phyloP scores from a whole-genome alignment of 1,140 invertebrate genomes.

The Polyergus mexicanus region DNA sequence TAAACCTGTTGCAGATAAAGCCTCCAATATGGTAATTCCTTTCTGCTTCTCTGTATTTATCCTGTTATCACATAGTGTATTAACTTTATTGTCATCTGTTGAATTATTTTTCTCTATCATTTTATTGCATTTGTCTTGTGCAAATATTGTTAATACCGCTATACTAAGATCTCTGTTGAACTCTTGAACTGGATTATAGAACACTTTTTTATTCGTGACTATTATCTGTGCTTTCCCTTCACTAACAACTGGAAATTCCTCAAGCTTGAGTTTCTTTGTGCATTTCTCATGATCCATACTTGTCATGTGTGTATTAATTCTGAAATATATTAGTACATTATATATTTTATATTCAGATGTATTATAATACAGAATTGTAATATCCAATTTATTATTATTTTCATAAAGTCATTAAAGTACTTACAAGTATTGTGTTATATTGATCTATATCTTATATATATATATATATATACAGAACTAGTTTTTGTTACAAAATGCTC shows the following conservation, averaged over 20 bases:
- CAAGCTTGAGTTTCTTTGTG: constrained; percentile 62
- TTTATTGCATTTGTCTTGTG: constrained; percentile 74
- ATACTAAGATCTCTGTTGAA: constrained; percentile 96
- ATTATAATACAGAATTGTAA: not conserved
- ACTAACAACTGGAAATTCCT: constrained; percentile 79
- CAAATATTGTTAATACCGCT: constrained; percentile 84
- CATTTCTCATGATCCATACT: constrained; percentile 61
- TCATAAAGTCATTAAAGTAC: not conserved
- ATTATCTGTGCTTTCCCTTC: constrained; percentile 93
- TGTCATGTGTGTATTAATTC: not conserved
- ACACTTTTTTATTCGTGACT: constrained; percentile 91
- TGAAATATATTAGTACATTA: too few relatives aligned
- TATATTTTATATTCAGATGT: not conserved
- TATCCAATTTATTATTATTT: constrained; percentile 3
- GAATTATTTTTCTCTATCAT: constrained; percentile 70
- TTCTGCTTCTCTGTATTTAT: constrained; percentile 79
- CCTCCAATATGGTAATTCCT: constrained; percentile 94
- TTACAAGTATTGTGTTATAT: not conserved
- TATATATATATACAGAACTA: not conserved
- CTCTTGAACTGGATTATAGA: constrained; percentile 99
- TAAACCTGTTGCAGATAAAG: constrained; percentile 97
- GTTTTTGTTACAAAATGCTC: not conserved
- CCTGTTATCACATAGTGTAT: constrained; percentile 2
- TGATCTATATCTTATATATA: too few relatives aligned
- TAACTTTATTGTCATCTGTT: constrained; percentile 63